These are phyloP conservation scores for Xestia ashworthii DNA, from an alignment of 2,888 invertebrate species.

Conservation along the genomic window DNA sequence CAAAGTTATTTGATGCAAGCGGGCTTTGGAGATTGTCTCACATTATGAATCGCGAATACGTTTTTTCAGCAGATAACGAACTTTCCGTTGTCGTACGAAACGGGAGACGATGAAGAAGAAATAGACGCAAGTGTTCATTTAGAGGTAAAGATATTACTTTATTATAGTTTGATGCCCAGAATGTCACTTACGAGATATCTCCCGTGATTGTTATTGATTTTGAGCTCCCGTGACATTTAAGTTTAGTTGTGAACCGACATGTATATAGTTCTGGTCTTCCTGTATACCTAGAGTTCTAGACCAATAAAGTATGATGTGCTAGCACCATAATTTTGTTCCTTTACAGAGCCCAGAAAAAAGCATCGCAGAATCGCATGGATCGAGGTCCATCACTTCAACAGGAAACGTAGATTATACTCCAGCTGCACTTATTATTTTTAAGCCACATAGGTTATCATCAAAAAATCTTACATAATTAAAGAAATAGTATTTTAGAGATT, in stretches of 20 bases:
- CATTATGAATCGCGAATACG: neutral
- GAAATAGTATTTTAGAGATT: neutral
- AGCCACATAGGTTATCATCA: slow-evolving; percentile 79
- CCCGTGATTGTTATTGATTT: no score
- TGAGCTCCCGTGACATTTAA: no score
- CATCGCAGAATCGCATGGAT: slow-evolving; percentile 83
- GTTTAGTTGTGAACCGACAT: no score
- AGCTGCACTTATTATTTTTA: slow-evolving; percentile 77
- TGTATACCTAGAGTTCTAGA: neutral
- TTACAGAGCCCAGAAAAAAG: slow-evolving; percentile 84
- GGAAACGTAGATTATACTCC: slow-evolving; percentile 77
- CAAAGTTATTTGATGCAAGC: neutral
- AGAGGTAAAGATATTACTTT: slow-evolving; percentile 70
- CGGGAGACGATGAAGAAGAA: slow-evolving; percentile 80
- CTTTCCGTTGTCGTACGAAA: slow-evolving; percentile 78
- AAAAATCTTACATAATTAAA: neutral
- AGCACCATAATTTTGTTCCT: neutral
- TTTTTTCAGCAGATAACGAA: slow-evolving; percentile 29
- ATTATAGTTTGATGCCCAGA: neutral
- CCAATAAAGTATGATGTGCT: neutral
- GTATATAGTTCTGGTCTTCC: no score
- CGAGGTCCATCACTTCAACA: slow-evolving; percentile 82
- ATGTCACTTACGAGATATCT: no score
- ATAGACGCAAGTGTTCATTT: slow-evolving; percentile 69
- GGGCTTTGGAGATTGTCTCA: neutral